These are phyloP conservation scores for Phortica magna DNA, from an alignment of 2,888 invertebrate species.

Conservation along the genomic window DNA sequence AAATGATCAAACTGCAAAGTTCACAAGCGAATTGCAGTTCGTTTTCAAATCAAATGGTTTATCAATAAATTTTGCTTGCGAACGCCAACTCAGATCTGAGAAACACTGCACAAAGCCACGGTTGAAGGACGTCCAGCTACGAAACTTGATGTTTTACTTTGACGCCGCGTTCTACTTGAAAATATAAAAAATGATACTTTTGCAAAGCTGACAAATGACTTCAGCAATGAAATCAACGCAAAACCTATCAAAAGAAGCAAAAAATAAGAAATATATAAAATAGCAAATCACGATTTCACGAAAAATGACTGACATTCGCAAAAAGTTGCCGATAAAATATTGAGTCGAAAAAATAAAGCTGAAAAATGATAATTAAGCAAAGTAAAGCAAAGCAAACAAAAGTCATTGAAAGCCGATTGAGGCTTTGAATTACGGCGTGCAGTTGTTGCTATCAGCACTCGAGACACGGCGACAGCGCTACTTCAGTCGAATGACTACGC, in stretches of 20 bases:
- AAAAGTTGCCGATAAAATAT: constrained; percentile 44
- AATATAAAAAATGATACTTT: constrained; percentile 30
- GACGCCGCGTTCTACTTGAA: constrained; percentile 26
- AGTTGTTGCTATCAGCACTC: too few relatives aligned
- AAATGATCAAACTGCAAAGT: not conserved
- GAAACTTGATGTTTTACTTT: not conserved
- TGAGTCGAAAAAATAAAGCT: constrained; percentile 20
- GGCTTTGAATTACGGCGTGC: constrained; percentile 38
- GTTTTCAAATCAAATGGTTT: not conserved
- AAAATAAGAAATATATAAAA: constrained; percentile 52
- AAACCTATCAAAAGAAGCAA: not conserved
- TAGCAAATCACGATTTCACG: constrained; percentile 70
- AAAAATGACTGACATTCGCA: constrained; percentile 64
- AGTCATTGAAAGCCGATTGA: constrained; percentile 38
- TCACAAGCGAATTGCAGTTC: not conserved
- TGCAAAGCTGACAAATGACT: constrained; percentile 34
- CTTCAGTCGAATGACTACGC: too few relatives aligned
- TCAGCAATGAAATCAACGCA: constrained; percentile 16
- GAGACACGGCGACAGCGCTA: too few relatives aligned
- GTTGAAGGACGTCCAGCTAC: not conserved
- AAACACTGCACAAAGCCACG: not conserved
- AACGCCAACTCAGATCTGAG: not conserved
- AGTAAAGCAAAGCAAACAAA: constrained; percentile 40
- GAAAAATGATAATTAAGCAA: constrained; percentile 41
- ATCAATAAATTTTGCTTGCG: not conserved